phyloP scores from a whole-genome alignment of 2,888 invertebrate species.

The Cremastinae sp. region DNA sequence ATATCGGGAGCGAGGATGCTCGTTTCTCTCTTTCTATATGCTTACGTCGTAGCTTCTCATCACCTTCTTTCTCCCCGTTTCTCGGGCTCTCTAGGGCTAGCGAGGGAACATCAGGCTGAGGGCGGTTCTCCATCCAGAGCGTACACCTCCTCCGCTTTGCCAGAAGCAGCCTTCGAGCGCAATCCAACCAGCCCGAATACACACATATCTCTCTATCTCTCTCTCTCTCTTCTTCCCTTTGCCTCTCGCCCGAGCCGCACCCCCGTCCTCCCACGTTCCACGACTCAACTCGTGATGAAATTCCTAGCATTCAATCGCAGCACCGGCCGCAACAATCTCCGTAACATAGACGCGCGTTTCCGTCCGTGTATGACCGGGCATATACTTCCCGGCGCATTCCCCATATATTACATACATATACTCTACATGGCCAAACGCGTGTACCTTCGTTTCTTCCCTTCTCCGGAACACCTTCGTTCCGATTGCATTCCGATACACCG shows the following conservation, averaged over 20 bases:
- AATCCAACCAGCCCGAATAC: conserved; percentile 54
- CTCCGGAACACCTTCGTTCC: conserved; percentile 19
- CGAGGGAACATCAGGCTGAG: conserved; percentile 60
- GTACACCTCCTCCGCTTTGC: conserved; percentile 55
- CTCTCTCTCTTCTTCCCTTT: conserved; percentile 47
- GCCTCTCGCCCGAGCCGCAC: conserved; percentile 67
- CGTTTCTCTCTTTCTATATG: conserved; percentile 42
- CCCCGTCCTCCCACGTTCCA: conserved; percentile 78
- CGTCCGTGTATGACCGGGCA: conserved; percentile 50
- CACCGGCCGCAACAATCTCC: conserved; percentile 75
- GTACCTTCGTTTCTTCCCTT: background rate
- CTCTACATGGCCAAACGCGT: conserved; percentile 43
- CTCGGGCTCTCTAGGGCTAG: conserved; percentile 33
- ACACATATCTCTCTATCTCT: conserved; percentile 68
- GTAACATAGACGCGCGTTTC: conserved; percentile 59
- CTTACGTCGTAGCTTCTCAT: conserved; percentile 50
- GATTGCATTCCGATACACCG: conserved; percentile 33
- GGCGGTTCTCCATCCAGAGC: conserved; percentile 64
- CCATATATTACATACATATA: conserved; percentile 64
- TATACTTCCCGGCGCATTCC: conserved; percentile 67
- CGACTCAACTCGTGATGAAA: conserved; percentile 81
- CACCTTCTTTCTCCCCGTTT: conserved; percentile 14
- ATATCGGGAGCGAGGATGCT: conserved; percentile 56
- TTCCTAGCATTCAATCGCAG: conserved; percentile 80
- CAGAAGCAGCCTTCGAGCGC: conserved; percentile 64